Evolutionary conservation across 2,113 vertebrate genomes (phyloP).

Genomic region (Lagopus muta): DNA sequence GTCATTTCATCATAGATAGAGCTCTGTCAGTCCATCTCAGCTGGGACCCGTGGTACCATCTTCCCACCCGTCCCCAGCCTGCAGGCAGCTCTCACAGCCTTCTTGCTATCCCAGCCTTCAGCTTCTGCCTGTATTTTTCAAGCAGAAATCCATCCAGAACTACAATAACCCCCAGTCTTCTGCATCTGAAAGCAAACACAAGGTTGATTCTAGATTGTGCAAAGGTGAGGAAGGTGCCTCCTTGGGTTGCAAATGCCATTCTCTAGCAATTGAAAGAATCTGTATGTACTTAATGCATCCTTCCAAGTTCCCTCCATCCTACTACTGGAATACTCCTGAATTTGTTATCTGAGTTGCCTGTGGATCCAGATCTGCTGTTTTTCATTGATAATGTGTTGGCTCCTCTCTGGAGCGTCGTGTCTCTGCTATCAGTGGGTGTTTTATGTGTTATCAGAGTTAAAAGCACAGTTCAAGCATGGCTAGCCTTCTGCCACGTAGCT

Average conservation of each 20-base stretch:
- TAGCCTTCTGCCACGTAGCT: accelerated
- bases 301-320: background rate
- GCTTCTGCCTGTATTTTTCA: background rate
- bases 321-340: background rate
- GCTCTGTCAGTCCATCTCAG: background rate
- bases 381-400: background rate
- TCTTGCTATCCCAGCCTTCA: background rate
- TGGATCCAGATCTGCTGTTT: background rate
- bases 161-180: background rate
- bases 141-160: background rate
- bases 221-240: background rate
- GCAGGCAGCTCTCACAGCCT: background rate
- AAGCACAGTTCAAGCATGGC: background rate
- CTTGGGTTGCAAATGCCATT: background rate
- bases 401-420: background rate
- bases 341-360: background rate
- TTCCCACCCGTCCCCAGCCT: background rate
- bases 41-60: background rate
- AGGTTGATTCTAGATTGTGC: background rate
- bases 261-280: background rate
- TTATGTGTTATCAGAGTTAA: background rate
- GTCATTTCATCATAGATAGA: background rate
- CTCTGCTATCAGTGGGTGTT: background rate
- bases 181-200: background rate
- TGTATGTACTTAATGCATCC: background rate